A percentile compares a stretch with the other conserved stretches of the same genome.
Evolutionary conservation across 2,797 vertebrate species (phyloP).

Genomic region (Anabas testudineus): DNA sequence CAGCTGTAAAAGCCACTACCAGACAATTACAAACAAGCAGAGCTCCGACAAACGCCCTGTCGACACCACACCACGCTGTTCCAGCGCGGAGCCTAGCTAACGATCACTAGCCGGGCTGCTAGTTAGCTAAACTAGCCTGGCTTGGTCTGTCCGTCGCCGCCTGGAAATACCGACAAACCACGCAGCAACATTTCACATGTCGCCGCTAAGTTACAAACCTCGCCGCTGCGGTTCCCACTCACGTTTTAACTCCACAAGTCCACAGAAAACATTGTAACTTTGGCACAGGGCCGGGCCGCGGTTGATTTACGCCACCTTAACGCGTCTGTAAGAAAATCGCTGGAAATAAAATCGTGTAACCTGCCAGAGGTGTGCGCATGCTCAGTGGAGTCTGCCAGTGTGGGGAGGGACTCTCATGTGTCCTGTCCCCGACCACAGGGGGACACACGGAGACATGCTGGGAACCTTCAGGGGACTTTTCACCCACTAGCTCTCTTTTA

Average conservation of each 20-base stretch:
- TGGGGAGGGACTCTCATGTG: conserved; percentile 53
- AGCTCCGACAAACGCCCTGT: conserved; percentile 16
- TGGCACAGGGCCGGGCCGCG: background rate
- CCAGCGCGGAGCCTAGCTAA: conserved; percentile 44
- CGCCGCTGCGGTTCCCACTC: background rate
- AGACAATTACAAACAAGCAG: background rate
- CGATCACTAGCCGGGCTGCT: conserved; percentile 46
- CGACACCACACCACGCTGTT: conserved; percentile 12
- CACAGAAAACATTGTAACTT: background rate
- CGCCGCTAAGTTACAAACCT: conserved; percentile 35
- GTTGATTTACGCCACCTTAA: conserved; percentile 12
- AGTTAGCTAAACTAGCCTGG: conserved; percentile 73
- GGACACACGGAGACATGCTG: conserved; percentile 41
- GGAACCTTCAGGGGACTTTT: conserved; percentile 10
- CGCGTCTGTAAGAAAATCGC: conserved; percentile 41
- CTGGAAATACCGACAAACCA: conserved; percentile 67
- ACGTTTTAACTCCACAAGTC: background rate
- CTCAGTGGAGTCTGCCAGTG: conserved; percentile 45
- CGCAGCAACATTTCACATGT: conserved; percentile 75
- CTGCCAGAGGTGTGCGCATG: conserved; percentile 74
- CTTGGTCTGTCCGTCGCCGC: conserved; percentile 62
- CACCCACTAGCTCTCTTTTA: conserved; percentile 25
- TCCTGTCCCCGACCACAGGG: background rate
- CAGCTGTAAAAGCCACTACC: background rate
- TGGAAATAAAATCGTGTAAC: conserved; percentile 82